Conservation (phyloP, 2,797 vertebrate species). For the Decapterus maruadsi region DNA sequence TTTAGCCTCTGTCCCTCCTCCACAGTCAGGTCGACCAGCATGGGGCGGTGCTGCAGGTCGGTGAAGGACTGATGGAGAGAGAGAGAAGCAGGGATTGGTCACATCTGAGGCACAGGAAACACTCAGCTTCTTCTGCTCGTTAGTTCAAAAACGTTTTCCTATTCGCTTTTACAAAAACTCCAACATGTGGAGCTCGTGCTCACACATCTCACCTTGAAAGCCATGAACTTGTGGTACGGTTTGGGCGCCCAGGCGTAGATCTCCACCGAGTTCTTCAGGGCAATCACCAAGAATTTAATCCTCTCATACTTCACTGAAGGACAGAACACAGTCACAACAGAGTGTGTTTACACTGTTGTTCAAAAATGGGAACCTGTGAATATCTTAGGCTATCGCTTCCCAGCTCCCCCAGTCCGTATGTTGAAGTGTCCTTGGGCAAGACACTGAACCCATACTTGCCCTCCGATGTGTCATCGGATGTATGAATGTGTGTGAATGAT, state of each 20-base stretch:
- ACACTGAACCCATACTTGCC: too few relatives aligned
- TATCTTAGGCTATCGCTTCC: too few relatives aligned
- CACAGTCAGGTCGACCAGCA: slow-evolving; percentile 93
- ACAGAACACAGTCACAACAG: background rate
- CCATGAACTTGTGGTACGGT: slow-evolving; percentile 97
- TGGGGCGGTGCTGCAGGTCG: slow-evolving; percentile 94
- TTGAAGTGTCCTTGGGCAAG: too few relatives aligned
- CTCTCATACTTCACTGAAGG: slow-evolving; percentile 92
- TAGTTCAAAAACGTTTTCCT: background rate
- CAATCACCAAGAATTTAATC: slow-evolving; percentile 95
- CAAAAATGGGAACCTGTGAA: background rate
- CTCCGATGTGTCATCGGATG: too few relatives aligned
- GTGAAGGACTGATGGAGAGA: slow-evolving; percentile 91
- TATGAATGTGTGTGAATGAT: too few relatives aligned
- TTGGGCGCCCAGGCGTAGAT: slow-evolving; percentile 96
- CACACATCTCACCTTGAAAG: slow-evolving; percentile 88
- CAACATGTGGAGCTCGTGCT: too few relatives aligned
- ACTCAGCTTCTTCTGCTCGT: too few relatives aligned
- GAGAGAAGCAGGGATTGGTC: background rate
- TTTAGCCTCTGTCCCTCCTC: slow-evolving; percentile 96
- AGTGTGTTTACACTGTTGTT: background rate
- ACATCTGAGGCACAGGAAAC: background rate
- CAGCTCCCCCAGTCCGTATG: too few relatives aligned
- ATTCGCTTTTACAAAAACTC: too few relatives aligned
- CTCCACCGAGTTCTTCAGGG: slow-evolving; percentile 92